Evolutionary conservation across 1,140 invertebrate species (phyloP), one percentile per base, ranked within the genome.

Genomic region (Zaprionus capensis): DNA sequence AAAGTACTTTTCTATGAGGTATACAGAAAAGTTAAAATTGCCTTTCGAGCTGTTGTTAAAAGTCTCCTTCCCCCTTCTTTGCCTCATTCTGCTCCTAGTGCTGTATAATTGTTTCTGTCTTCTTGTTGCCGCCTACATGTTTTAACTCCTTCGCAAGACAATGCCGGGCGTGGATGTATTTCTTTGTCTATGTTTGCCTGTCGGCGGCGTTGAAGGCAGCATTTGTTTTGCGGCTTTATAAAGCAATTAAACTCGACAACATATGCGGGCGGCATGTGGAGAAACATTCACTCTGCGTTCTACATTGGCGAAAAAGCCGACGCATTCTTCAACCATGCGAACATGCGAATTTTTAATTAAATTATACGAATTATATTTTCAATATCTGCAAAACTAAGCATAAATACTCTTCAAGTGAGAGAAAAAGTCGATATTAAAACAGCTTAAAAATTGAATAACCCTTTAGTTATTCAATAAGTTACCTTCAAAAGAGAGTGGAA

Each of bases 181-280:
- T 79, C 61, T 59, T 76, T 70, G 66, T 76, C 67, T 81, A 34
- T 63, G 51, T 71, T 58, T 70, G 61, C 41, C 38, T 75, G 59
- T 65, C 36, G 59, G 56, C 44, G 20, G 22, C 36, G 53, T 24
- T 38, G 49, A 36, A 65, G 57, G 20, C 58, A 69, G 61, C 75
- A 77, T 88, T 82, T 91, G 82, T 84, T 78, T 84, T 91, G 88
- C 71, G 87, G 87, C 79, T 91, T 91, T 80, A 81, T 81, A 80
- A 65, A 84, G 78, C 87, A 91, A 91, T 91, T 91, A 91, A 91
- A 82, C 36, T 22, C 53, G 62, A 57, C 88, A 84, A 78, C 87
- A 91, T 55, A 91, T 88, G 87, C 84, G 87, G 81, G 81, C 66
- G 64, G 44, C 49, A 22, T 46, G 22, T 70, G 26, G 22, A 46